Evolutionary conservation across 2,113 vertebrate species (phyloP).

Genomic region (Progne subis): DNA sequence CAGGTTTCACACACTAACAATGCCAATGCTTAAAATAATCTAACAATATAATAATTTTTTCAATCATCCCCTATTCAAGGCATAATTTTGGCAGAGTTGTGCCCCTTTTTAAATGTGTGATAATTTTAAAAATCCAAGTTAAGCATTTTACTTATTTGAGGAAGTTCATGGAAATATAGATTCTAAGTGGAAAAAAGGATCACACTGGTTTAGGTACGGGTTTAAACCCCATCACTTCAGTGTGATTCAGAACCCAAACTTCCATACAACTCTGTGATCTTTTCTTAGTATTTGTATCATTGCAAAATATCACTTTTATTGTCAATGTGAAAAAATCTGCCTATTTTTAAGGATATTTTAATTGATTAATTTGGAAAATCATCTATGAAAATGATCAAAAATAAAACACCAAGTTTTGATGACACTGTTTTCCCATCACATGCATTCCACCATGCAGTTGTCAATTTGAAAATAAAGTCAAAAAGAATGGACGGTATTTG

Average conservation of each 20-base stretch:
- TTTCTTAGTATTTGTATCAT: neutral
- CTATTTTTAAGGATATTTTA: neutral
- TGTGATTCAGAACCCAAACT: neutral
- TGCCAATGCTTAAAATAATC: neutral
- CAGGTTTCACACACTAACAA: neutral
- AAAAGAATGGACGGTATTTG: neutral
- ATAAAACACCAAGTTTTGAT: neutral
- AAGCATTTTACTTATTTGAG: neutral
- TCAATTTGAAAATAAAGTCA: neutral
- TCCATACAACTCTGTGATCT: accelerated
- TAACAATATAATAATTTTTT: neutral
- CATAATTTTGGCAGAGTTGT: neutral
- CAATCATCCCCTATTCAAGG: neutral
- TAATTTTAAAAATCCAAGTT: neutral
- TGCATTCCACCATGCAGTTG: neutral
- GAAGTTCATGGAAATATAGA: neutral
- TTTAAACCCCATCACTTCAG: neutral
- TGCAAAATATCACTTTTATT: neutral
- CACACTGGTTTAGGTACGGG: neutral
- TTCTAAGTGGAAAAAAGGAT: neutral
- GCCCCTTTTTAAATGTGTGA: accelerated
- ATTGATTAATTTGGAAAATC: neutral
- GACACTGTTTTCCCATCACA: neutral
- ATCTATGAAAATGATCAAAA: neutral
- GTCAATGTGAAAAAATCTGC: neutral